Conservation (phyloP, 2,113 vertebrate species). For the Ctenodactylus gundi region DNA sequence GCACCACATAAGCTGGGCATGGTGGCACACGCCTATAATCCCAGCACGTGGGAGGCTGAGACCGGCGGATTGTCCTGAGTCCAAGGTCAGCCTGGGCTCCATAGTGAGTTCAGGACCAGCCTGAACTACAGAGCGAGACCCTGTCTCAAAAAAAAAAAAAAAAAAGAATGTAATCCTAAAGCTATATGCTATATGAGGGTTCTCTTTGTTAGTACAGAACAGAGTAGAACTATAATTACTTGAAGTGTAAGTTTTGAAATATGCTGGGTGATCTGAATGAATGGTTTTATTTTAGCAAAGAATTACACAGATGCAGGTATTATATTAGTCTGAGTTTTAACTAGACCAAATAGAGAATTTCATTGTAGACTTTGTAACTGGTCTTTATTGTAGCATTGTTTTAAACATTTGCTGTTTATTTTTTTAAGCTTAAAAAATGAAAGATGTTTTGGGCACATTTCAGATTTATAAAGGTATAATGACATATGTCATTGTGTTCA, state of each 20-base stretch:
- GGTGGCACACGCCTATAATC: too few relatives aligned
- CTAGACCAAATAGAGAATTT: background rate
- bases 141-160: too few relatives aligned
- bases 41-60: too few relatives aligned
- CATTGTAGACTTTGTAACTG: constrained; percentile 22
- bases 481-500: constrained; percentile 58
- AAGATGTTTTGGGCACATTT: constrained; percentile 64
- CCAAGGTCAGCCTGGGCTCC: too few relatives aligned
- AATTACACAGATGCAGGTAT: background rate
- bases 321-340: constrained; percentile 9
- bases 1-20: too few relatives aligned
- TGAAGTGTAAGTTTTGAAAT: constrained; percentile 40
- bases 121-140: too few relatives aligned
- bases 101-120: too few relatives aligned
- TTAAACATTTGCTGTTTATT: constrained; percentile 41
- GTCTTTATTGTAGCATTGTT: constrained; percentile 21
- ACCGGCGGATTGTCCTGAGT: too few relatives aligned
- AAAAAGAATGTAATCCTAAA: background rate
- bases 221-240: background rate
- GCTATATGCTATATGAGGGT: background rate
- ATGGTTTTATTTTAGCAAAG: constrained; percentile 28
- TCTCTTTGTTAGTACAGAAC: background rate
- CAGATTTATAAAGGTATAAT: constrained; percentile 60
- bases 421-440: background rate
- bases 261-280: background rate